These are phyloP conservation scores for Bimastos eiseni DNA, from an alignment of 2,888 invertebrate species.

Conservation along the genomic window DNA sequence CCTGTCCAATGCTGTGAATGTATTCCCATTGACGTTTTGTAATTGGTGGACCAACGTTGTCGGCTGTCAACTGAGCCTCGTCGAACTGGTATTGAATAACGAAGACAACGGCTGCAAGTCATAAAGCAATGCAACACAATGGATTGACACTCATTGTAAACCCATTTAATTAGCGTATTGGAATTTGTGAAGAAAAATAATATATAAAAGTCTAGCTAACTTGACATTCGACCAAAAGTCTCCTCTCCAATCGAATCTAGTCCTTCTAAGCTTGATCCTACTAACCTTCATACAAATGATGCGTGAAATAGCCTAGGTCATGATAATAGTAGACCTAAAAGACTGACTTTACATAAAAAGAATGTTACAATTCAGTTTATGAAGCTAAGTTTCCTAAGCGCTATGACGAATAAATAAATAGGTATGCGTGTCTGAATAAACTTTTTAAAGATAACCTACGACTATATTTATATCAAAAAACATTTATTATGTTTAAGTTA, in stretches of 20 bases:
- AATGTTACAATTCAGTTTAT: background rate
- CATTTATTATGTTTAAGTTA: too few relatives aligned
- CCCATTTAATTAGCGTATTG: background rate
- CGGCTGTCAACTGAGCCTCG: constrained; percentile 89
- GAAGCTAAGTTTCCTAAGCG: background rate
- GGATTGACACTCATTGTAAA: background rate
- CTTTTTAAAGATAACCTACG: background rate
- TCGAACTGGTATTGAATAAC: constrained; percentile 94
- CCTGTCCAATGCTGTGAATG: constrained; percentile 85
- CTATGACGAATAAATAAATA: background rate
- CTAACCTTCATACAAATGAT: background rate
- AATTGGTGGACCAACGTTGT: constrained; percentile 82
- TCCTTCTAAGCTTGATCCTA: background rate
- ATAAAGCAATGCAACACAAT: background rate
- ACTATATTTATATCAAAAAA: background rate
- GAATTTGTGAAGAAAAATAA: background rate
- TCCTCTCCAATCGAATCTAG: too few relatives aligned
- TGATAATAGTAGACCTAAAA: background rate
- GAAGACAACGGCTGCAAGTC: constrained; percentile 78
- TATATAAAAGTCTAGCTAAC: background rate
- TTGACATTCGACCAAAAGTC: background rate
- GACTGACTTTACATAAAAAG: background rate
- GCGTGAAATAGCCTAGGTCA: background rate
- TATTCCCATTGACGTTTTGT: constrained; percentile 83
- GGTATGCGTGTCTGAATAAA: background rate